Percentiles rank a stretch among this genome's conserved stretches.
phyloP scores from a whole-genome alignment of 2,888 invertebrate species.

The Drosophila testacea region DNA sequence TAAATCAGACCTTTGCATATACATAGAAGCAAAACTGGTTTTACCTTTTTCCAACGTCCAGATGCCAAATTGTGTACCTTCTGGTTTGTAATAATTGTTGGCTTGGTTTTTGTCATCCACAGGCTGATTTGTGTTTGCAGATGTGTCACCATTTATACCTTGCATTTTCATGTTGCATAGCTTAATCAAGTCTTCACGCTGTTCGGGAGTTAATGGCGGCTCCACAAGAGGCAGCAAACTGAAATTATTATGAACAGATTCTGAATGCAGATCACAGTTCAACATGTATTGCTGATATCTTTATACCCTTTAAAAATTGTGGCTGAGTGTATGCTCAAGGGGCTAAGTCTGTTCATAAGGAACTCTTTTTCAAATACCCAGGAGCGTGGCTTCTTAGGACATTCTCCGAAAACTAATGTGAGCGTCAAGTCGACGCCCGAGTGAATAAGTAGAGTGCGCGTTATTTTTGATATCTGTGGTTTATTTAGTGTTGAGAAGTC shows the following conservation, averaged over 20 bases:
- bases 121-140: neutral
- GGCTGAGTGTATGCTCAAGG: constrained; percentile 71
- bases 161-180: constrained; percentile 58
- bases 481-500: constrained; percentile 73
- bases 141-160: neutral
- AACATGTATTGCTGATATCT: neutral
- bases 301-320: constrained; percentile 76
- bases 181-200: constrained; percentile 53
- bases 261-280: too few species aligned
- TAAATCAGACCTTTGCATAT: neutral
- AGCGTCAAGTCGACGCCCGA: constrained; percentile 72
- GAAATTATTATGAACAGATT: neutral
- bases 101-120: neutral
- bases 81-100: neutral
- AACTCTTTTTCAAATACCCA: constrained; percentile 79
- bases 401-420: constrained; percentile 82
- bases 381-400: constrained; percentile 75
- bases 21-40: neutral
- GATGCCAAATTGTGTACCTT: constrained; percentile 59
- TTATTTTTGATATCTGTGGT: constrained; percentile 66
- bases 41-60: constrained; percentile 79
- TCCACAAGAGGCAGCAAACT: constrained; percentile 78
- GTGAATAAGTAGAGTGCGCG: constrained; percentile 70
- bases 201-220: constrained; percentile 63
- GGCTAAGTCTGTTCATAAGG: constrained; percentile 65